Base-by-base conservation (phyloP, 2,888 invertebrate species). In the Nomada fucata region DNA sequence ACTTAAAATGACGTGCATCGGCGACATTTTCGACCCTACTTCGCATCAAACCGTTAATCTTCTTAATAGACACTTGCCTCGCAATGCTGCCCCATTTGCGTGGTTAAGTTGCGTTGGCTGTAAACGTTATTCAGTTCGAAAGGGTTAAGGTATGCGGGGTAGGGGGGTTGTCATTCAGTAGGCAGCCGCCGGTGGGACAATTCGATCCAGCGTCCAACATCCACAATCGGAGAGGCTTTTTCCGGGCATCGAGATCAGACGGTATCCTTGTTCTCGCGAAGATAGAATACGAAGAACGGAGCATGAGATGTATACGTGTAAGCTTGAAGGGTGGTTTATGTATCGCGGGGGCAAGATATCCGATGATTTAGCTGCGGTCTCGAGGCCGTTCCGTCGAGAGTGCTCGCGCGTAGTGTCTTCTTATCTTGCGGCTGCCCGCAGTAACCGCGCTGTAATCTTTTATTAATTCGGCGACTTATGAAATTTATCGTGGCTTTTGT, bases 261-360 rank as follows among this genome's bases (percentile, higher is more conserved):
- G 42, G 86, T 67, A 83, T 72, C 86, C 78, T 79, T 79, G 86
- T 80, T 69, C 73, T 47, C 86, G 77, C 55, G 52, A 20, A 84
- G 84, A 88, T 86, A 86, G 79, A 80, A 82, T 76, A 63, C 60
- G 76, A 75, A 55, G 68, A 69, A 20, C 71, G 80, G 60, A 77
- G 88, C 77, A 70, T 68, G 73, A 74, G 79, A 79, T 87, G 89
- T 91, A 88, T 91, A 91, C 90, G 91, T 91, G 92, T 92, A 92
- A 93, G 93, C 92, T 89, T 90, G 93, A 92, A 93, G 93, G 93
- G 93, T 93, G 93, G 91, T 93, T 93, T 93, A 93, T 93, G 93
- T 93, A 93, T 93, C 93, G 92, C 91, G 91, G 91, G 90, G 91
- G 91, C 92, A 92, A 93, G 93, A 93, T 93, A 93, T 93, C 93